phyloP scores from a whole-genome alignment of 2,113 vertebrate species.

The Nycticorax nycticorax region DNA sequence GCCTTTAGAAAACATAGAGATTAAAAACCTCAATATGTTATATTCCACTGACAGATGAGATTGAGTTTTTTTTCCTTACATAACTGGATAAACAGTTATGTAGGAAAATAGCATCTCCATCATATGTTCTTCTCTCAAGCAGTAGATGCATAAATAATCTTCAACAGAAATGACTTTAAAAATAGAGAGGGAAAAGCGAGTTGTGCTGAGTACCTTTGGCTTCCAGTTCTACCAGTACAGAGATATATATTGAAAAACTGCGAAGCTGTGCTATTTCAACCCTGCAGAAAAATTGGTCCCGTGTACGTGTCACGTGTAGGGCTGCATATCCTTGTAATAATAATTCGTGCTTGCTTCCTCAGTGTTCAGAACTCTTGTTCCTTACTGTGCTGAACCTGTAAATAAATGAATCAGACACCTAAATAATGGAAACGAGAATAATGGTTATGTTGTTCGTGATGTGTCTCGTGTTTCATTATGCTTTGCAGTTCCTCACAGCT shows the following conservation, averaged over 20 bases:
- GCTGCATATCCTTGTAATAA: not conserved
- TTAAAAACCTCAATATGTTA: not conserved
- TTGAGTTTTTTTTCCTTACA: not conserved
- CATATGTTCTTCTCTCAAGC: not conserved
- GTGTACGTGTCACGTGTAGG: not conserved
- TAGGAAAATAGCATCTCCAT: not conserved
- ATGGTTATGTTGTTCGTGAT: not conserved
- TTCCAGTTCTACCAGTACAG: not conserved
- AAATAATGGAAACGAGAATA: not conserved
- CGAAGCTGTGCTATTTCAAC: not conserved
- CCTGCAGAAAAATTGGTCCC: not conserved
- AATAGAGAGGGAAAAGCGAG: not conserved
- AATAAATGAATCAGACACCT: conserved; percentile 55
- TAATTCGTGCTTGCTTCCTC: not conserved
- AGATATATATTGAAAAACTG: not conserved
- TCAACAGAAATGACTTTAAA: not conserved
- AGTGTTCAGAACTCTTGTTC: not conserved
- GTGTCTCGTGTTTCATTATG: not conserved
- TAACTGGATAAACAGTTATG: conserved; percentile 16
- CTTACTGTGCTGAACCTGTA: not conserved
- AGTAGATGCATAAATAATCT: not conserved
- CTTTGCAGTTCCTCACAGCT: not conserved
- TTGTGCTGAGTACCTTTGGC: not conserved
- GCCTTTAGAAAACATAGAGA: not conserved
- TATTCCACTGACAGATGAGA: not conserved